Evolutionary conservation across 92 coral and sea anemone species (phyloP).

Genomic region (Paramuricea clavata): DNA sequence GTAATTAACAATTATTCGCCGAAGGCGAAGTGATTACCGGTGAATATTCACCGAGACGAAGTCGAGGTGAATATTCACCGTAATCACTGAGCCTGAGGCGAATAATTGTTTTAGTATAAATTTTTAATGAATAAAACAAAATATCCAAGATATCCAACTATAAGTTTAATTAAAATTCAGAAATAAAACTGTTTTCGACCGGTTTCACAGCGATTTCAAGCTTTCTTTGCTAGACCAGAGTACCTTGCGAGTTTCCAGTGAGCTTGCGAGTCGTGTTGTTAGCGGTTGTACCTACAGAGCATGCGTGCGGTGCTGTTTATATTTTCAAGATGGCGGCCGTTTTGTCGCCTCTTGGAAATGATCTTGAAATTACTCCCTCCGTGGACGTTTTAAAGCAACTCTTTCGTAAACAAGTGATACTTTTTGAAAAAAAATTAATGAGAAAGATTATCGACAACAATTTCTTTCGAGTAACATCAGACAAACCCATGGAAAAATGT

Average conservation of each 20-base stretch:
- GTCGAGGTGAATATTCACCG: no score
- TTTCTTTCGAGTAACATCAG: constrained; percentile 30
- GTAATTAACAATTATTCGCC: no score
- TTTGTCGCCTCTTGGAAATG: constrained; percentile 45
- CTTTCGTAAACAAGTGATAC: constrained; percentile 21
- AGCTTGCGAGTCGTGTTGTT: background rate
- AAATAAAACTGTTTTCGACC: no score
- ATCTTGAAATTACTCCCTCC: constrained; percentile 45
- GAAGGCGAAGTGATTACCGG: no score
- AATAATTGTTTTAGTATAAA: no score
- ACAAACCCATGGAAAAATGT: constrained; percentile 13
- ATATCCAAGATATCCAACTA: no score
- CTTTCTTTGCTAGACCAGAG: no score
- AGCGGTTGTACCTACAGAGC: constrained; percentile 32
- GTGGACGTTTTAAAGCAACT: background rate
- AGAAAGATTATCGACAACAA: constrained; percentile 42
- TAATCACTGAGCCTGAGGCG: no score
- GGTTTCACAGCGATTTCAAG: no score
- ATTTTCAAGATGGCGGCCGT: constrained; percentile 47
- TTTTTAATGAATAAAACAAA: no score
- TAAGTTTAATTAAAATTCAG: no score
- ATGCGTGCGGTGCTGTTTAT: constrained; percentile 26
- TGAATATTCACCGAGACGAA: no score
- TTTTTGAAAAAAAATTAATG: constrained; percentile 32
- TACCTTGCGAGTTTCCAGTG: background rate